A percentile compares a stretch with the other conserved stretches of the same genome.
phyloP scores from a whole-genome alignment of 2,113 vertebrate genomes.

The Meles meles region DNA sequence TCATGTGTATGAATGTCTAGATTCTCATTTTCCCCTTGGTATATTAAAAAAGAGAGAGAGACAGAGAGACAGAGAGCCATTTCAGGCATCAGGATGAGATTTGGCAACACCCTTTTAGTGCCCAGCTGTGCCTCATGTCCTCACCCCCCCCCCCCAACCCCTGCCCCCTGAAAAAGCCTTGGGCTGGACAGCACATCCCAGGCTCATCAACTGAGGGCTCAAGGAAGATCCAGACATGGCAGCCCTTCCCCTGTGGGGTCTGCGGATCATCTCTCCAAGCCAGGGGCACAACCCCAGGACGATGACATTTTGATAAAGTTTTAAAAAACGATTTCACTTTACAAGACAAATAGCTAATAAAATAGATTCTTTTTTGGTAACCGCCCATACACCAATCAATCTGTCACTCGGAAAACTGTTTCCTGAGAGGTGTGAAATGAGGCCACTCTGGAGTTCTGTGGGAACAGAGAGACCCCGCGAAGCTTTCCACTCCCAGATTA shows the following conservation, averaged over 20 bases:
- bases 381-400: constrained; percentile 76
- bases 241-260: neutral
- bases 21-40: constrained; percentile 34
- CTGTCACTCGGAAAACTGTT: constrained; percentile 69
- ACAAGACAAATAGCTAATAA: constrained; percentile 78
- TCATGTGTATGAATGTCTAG: neutral
- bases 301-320: constrained; percentile 70
- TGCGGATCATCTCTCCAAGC: neutral
- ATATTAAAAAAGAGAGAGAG: neutral
- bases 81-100: neutral
- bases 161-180: neutral
- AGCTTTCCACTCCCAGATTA: constrained; percentile 10
- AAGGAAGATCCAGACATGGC: neutral
- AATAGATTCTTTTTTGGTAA: constrained; percentile 76
- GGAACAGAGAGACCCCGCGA: constrained; percentile 55
- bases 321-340: constrained; percentile 59
- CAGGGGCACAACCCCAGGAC: neutral
- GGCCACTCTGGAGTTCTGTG: constrained; percentile 56
- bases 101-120: neutral
- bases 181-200: neutral
- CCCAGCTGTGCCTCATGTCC: neutral
- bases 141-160: neutral
- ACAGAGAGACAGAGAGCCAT: neutral
- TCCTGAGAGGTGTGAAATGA: constrained; percentile 72
- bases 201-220: neutral